Evolutionary conservation across 37 sponge, comb jelly and placozoan genomes (phyloP).

Genomic region (Halichondria panicea): DNA sequence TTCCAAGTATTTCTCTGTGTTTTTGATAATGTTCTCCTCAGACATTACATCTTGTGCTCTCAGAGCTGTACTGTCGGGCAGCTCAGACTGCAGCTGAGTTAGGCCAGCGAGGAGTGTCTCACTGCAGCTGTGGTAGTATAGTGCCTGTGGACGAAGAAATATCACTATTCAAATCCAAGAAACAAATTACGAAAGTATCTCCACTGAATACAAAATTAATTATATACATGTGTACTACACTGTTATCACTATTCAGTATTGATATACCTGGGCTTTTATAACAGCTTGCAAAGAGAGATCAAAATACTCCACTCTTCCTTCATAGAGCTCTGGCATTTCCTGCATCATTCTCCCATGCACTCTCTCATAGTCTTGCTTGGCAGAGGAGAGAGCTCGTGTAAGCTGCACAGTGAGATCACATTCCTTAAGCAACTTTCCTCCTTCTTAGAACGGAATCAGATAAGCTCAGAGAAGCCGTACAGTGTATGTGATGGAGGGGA

Average conservation of each 20-base stretch:
- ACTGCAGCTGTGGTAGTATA: slow-evolving; percentile 52
- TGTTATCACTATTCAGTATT: background rate
- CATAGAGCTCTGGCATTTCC: slow-evolving; percentile 70
- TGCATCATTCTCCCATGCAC: slow-evolving; percentile 46
- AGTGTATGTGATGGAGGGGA: background rate
- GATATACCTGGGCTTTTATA: slow-evolving; percentile 62
- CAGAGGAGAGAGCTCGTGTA: slow-evolving; percentile 32
- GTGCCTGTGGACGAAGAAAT: slow-evolving; percentile 20
- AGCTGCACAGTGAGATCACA: too few relatives aligned
- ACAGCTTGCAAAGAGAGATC: slow-evolving; percentile 61
- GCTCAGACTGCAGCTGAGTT: background rate
- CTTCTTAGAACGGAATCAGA: too few relatives aligned
- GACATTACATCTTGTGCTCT: too few relatives aligned
- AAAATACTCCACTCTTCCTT: slow-evolving; percentile 51
- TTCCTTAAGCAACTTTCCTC: too few relatives aligned
- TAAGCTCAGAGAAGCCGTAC: too few relatives aligned
- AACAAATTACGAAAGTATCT: background rate
- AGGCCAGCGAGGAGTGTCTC: slow-evolving; percentile 1
- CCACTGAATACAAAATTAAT: background rate
- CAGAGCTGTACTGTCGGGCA: background rate
- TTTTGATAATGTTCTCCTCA: slow-evolving; percentile 23
- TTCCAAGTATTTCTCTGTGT: slow-evolving; percentile 17
- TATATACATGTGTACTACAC: too few relatives aligned
- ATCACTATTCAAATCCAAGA: background rate
- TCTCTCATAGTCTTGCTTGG: slow-evolving; percentile 55